These are phyloP conservation scores for Buphagus erythrorhynchus DNA, from an alignment of 2,797 vertebrate genomes.

Conservation along the genomic window DNA sequence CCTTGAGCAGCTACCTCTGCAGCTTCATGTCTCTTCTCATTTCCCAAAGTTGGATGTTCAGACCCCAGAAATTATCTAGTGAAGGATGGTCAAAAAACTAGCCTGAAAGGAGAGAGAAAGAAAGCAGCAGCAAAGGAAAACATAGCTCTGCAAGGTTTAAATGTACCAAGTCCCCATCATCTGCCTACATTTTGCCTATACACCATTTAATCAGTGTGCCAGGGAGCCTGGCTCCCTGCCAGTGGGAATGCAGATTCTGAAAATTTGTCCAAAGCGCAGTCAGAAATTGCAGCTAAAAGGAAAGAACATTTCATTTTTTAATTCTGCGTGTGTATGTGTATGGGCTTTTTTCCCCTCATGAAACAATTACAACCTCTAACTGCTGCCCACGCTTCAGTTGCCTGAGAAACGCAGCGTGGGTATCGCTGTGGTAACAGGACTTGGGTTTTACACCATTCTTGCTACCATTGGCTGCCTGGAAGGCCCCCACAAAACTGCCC, in stretches of 20 bases:
- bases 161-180: background rate
- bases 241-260: background rate
- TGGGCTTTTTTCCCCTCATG: background rate
- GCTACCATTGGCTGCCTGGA: background rate
- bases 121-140: background rate
- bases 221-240: background rate
- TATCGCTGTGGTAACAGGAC: background rate
- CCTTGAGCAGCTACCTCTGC: background rate
- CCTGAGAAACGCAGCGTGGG: conserved; percentile 68
- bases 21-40: background rate
- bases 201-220: background rate
- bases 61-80: background rate
- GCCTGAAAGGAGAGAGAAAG: background rate
- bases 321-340: background rate
- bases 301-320: background rate
- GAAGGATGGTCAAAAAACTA: background rate
- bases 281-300: conserved; percentile 32
- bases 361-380: conserved; percentile 55
- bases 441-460: background rate
- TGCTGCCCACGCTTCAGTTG: conserved; percentile 60
- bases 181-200: conserved; percentile 21
- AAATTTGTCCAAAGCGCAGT: conserved; percentile 17
- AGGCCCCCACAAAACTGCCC: background rate
- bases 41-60: background rate
- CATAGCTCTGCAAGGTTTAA: background rate